A percentile compares a stretch with the other conserved stretches of the same genome.
phyloP scores from a whole-genome alignment of 2,888 invertebrate genomes.

The Acronicta leporina region DNA sequence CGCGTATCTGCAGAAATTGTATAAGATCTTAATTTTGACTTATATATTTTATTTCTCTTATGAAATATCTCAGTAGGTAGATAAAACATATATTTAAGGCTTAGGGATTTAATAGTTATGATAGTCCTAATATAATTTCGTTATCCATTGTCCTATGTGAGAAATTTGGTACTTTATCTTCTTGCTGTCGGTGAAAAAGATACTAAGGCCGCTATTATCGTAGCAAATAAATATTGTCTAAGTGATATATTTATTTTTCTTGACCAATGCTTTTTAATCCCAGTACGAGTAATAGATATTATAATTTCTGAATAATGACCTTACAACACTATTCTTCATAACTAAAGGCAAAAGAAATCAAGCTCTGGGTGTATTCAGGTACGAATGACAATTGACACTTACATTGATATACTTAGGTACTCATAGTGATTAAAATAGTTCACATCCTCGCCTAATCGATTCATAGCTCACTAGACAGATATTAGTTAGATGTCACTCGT shows the following conservation, averaged over 20 bases:
- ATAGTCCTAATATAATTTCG: not conserved
- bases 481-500: constrained; percentile 57
- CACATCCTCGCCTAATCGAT: constrained; percentile 46
- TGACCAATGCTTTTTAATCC: not conserved
- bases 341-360: not conserved
- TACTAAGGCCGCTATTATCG: not conserved
- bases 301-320: too few relatives aligned
- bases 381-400: not conserved
- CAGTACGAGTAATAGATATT: too few relatives aligned
- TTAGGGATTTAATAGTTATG: constrained; percentile 10
- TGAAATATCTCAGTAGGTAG: not conserved
- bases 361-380: not conserved
- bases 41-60: too few relatives aligned
- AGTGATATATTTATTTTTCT: not conserved
- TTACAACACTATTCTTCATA: not conserved
- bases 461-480: constrained; percentile 46
- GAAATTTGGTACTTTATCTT: not conserved
- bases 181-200: constrained; percentile 2
- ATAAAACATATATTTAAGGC: not conserved
- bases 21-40: not conserved
- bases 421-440: constrained; percentile 12
- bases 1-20: too few relatives aligned
- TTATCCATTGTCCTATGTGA: too few relatives aligned
- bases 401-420: constrained; percentile 11
- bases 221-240: not conserved